Percentiles rank a stretch among this genome's conserved stretches.
These are phyloP conservation scores for Volucella inanis DNA, from an alignment of 2,888 invertebrate species.

Conservation along the genomic window DNA sequence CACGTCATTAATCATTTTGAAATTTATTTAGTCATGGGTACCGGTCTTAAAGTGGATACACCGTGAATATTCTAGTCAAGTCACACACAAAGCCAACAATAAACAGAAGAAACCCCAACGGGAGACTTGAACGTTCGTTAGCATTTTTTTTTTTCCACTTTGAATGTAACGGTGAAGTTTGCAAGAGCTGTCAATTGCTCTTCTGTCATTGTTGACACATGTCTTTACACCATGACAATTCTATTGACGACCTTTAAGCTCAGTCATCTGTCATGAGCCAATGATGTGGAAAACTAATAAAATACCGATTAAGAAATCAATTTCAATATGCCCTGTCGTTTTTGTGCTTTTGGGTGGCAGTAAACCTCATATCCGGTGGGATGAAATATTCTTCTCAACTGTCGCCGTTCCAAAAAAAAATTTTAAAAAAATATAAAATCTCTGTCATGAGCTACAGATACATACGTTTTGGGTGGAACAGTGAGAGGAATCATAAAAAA, in stretches of 20 bases:
- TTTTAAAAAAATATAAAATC: not conserved
- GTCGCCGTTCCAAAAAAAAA: not conserved
- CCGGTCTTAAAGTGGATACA: conserved; percentile 25
- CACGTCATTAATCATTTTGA: conserved; percentile 62
- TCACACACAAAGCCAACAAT: conserved; percentile 22
- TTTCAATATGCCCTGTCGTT: conserved; percentile 24
- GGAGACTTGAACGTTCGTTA: conserved; percentile 62
- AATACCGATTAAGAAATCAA: conserved; percentile 29
- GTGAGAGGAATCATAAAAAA: not conserved
- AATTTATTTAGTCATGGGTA: conserved; percentile 41
- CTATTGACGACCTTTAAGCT: not conserved
- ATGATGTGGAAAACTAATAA: not conserved
- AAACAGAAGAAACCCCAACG: not conserved
- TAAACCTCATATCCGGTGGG: conserved; percentile 38
- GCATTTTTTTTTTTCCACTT: conserved; percentile 40
- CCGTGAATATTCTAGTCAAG: conserved; percentile 14
- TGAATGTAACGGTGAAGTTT: conserved; percentile 14
- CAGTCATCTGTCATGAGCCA: not conserved
- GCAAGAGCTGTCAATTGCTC: conserved; percentile 29
- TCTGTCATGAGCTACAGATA: conserved; percentile 17
- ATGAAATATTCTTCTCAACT: not conserved
- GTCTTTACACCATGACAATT: conserved; percentile 1
- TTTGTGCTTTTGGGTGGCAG: not conserved
- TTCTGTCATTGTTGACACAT: conserved; percentile 31
- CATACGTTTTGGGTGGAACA: not conserved